Percentiles rank a stretch among this genome's conserved stretches.
Evolutionary conservation across 2,888 invertebrate species (phyloP).

Genomic region (Coenonympha glycerion): DNA sequence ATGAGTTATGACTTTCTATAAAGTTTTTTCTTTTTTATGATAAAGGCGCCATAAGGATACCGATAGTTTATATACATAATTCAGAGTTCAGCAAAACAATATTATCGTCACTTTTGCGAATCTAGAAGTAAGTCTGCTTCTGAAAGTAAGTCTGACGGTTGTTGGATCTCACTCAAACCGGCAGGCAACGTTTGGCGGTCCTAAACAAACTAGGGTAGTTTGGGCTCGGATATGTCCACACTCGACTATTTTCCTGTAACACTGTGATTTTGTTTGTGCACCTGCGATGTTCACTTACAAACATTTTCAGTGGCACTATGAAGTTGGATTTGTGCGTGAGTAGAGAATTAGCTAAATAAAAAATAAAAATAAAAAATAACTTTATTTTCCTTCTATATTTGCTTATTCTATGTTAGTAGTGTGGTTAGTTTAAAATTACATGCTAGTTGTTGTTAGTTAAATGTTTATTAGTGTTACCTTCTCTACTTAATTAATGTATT

Average conservation of each 20-base stretch:
- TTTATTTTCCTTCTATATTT: not conserved
- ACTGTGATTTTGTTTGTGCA: conserved; percentile 25
- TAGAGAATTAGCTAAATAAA: not conserved
- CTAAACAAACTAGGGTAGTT: conserved; percentile 28
- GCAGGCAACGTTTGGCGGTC: conserved; percentile 19
- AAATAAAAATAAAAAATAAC: not conserved
- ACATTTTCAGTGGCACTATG: not conserved
- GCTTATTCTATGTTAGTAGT: not conserved
- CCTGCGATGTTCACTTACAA: conserved; percentile 20
- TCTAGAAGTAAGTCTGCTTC: no score
- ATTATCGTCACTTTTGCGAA: no score
- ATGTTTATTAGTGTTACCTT: no score
- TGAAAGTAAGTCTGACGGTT: no score
- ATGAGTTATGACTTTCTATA: no score
- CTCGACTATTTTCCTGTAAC: conserved; percentile 21
- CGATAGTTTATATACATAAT: no score
- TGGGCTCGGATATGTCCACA: conserved; percentile 18
- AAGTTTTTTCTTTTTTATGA: no score
- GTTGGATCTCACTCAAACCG: not conserved
- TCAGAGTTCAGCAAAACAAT: no score
- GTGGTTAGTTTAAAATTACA: no score
- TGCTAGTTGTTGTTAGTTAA: no score
- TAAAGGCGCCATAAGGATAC: no score
- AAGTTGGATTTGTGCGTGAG: not conserved
- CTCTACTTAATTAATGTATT: no score